A percentile compares a stretch with the other conserved stretches of the same genome.
Conservation (phyloP, 2,113 vertebrate species). For the Melanocharis versteri region DNA sequence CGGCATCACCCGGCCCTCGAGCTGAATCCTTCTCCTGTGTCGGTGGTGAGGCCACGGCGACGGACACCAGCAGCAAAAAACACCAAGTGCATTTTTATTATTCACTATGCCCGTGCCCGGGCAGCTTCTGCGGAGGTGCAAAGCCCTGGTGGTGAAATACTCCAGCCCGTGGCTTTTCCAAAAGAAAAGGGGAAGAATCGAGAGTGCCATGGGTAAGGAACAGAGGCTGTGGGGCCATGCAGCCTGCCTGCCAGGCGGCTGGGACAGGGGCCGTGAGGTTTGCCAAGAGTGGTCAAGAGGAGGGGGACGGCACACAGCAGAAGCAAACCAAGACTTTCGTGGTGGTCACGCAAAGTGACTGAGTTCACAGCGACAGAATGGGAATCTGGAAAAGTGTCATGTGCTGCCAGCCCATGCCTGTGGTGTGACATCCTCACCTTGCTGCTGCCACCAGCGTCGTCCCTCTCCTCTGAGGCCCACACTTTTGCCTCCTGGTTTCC, state of each 20-base stretch:
- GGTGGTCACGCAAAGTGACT: neutral
- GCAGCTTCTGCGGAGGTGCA: neutral
- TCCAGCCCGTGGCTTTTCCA: neutral
- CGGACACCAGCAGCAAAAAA: neutral
- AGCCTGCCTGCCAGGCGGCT: neutral
- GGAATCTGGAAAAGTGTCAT: neutral
- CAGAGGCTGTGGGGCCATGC: neutral
- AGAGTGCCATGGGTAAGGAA: neutral
- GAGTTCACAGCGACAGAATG: neutral
- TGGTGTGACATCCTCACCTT: neutral
- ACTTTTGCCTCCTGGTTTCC: neutral
- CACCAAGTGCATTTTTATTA: neutral
- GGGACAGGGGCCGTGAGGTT: neutral
- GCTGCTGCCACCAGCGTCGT: neutral
- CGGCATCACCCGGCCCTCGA: rapidly evolving
- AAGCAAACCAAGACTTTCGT: neutral
- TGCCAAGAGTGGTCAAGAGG: neutral
- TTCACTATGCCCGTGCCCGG: neutral
- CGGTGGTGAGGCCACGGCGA: rapidly evolving
- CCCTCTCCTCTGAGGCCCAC: neutral
- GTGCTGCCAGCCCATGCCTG: neutral
- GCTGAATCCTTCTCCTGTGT: neutral
- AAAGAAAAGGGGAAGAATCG: neutral
- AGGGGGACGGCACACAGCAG: neutral
- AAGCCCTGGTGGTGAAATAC: neutral